phyloP scores from a whole-genome alignment of 2,888 invertebrate genomes.

The Epirrhoe tristata region DNA sequence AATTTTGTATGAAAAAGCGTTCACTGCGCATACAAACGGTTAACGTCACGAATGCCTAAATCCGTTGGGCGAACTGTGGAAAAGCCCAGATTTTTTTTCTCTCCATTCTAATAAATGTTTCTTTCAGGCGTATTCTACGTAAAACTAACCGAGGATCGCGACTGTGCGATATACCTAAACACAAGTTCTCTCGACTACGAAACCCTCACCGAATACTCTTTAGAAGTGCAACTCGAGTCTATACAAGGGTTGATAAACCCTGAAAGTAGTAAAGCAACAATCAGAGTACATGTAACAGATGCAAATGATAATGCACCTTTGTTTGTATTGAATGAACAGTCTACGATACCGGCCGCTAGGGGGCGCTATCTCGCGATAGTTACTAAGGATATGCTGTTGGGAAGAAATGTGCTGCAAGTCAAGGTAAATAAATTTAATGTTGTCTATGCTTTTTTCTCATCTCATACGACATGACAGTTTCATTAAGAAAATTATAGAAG shows the following conservation, averaged over 20 bases:
- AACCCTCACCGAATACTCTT: constrained; percentile 88
- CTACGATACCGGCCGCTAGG: constrained; percentile 83
- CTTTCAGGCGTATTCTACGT: constrained; percentile 89
- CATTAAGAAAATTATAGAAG: no score
- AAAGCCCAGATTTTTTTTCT: no score
- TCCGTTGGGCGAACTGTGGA: no score
- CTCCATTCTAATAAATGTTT: neutral
- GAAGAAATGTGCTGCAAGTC: constrained; percentile 91
- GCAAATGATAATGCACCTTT: constrained; percentile 95
- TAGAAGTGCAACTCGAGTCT: constrained; percentile 92
- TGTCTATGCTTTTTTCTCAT: no score
- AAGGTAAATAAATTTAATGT: no score
- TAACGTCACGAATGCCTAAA: no score
- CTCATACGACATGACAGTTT: no score
- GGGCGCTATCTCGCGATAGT: constrained; percentile 93
- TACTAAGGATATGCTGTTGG: constrained; percentile 89
- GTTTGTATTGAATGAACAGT: constrained; percentile 89
- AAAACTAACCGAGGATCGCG: constrained; percentile 90
- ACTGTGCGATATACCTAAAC: constrained; percentile 92
- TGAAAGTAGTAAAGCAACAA: constrained; percentile 89
- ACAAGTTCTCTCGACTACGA: constrained; percentile 92
- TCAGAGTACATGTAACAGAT: constrained; percentile 93
- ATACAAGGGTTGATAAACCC: constrained; percentile 93
- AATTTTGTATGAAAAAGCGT: no score
- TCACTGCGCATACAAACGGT: no score